Evolutionary conservation across 2,797 vertebrate genomes (phyloP).

Genomic region (Ammospiza maritima): DNA sequence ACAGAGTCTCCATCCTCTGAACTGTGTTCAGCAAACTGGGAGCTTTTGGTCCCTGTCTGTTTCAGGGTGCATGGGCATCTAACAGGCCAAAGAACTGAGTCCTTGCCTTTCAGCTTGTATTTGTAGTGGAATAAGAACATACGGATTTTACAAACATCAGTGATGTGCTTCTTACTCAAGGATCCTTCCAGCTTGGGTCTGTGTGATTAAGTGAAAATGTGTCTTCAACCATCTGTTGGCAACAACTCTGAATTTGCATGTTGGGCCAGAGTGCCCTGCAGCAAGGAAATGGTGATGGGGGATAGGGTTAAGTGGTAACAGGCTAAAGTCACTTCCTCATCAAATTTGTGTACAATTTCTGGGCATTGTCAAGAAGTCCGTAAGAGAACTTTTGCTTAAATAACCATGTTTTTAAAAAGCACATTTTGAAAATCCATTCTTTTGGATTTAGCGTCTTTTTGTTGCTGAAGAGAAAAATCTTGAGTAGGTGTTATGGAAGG

Average conservation of each 20-base stretch:
- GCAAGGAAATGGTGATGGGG: neutral
- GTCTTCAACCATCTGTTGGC: neutral
- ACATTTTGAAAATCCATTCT: neutral
- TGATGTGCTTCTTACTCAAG: neutral
- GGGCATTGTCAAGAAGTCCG: neutral
- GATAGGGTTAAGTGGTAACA: neutral
- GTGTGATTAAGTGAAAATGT: neutral
- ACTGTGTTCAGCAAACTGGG: neutral
- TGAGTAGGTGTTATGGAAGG: conserved; percentile 14
- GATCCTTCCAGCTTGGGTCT: neutral
- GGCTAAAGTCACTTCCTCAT: neutral
- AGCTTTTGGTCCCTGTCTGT: accelerated
- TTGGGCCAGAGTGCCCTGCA: neutral
- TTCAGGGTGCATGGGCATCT: neutral
- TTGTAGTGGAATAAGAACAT: neutral
- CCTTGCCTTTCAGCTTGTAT: neutral
- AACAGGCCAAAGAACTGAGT: neutral
- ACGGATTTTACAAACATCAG: neutral
- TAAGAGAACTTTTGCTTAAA: neutral
- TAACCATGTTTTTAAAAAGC: neutral
- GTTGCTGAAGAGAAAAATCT: conserved; percentile 7
- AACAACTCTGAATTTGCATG: neutral
- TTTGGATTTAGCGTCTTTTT: conserved; percentile 11
- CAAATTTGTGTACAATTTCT: neutral
- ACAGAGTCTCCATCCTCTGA: neutral